Evolutionary conservation across 2,113 vertebrate species (phyloP).

Genomic region (Aldabrachelys gigantea): DNA sequence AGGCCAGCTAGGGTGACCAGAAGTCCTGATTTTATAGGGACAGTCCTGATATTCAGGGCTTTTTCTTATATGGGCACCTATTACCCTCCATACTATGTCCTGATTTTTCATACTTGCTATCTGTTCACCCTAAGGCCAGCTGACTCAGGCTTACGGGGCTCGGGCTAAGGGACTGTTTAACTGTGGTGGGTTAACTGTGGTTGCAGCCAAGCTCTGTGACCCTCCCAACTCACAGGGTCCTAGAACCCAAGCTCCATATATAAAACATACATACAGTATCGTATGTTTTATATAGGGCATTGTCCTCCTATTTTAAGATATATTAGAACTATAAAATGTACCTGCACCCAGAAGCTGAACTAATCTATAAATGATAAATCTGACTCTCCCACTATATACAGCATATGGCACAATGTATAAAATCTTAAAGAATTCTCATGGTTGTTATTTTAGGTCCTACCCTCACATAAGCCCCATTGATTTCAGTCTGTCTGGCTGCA

Average conservation of each 20-base stretch:
- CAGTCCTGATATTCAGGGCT: too few relatives aligned
- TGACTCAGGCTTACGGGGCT: too few relatives aligned
- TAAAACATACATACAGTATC: not conserved
- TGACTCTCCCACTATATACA: rapidly evolving
- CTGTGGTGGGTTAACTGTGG: too few relatives aligned
- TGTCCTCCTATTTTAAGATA: not conserved
- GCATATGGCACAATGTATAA: not conserved
- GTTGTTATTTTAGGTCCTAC: not conserved
- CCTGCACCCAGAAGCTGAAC: not conserved
- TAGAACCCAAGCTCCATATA: not conserved
- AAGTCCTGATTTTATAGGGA: too few relatives aligned
- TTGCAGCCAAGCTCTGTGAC: not conserved
- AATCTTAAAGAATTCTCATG: not conserved
- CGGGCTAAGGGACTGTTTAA: not conserved
- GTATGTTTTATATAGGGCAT: not conserved
- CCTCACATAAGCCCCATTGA: not conserved
- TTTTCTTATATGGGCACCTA: too few relatives aligned
- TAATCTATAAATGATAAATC: not conserved
- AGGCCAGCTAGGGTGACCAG: too few relatives aligned
- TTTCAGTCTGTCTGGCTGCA: not conserved
- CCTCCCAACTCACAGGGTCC: not conserved
- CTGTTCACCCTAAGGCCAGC: too few relatives aligned
- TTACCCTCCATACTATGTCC: too few relatives aligned
- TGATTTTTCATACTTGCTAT: too few relatives aligned
- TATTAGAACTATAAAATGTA: not conserved